Evolutionary conservation across 2,888 invertebrate species (phyloP), one percentile per base, ranked within the genome.

Genomic region (Gastracanthus pulcherrimus): DNA sequence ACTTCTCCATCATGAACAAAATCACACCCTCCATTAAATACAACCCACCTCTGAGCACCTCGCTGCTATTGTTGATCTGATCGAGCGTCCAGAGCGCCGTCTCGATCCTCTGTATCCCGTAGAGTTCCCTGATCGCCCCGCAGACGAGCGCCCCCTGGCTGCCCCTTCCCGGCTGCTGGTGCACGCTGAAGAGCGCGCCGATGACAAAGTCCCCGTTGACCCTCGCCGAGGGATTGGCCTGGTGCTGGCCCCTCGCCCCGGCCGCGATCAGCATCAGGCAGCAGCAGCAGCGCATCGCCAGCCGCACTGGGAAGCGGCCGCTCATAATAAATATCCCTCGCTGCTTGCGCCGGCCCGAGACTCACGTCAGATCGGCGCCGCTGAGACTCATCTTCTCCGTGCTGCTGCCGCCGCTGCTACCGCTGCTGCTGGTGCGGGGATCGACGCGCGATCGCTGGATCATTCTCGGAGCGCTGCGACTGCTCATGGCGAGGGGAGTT

Each of bases 31-130:
- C n/a, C n/a, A n/a, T n/a, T n/a, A n/a, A n/a, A n/a, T n/a, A n/a
- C n/a, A n/a, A 26, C 51, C 5, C 1, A 83, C 82, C 84, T 74
- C 84, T 72, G 0, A 82, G 78, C 11, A 82, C 71, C 0, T 84
- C 80, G 51, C 58, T 76, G 48, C 87, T 86, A 71, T 91, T 92
- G 91, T 96, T 96, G 87, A 96, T 94, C 85, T 92, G 92, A 87
- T 95, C 94, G 77, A 95, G 93, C 48, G 88, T 88, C 71, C 87
- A 85, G 3, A 89, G 85, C 5, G 89, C 89, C 5, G 88, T 86
- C 81, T 89, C 89, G 36, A 89, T 86, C 66, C 89, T 84, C 77
- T 89, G 89, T 69, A 89, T 89, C 5, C 89, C 89, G 71, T 89
- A 88, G 0, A 87, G 84, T 80, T 89, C 89, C 34, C 87, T 82